These are phyloP conservation scores for Pantala flavescens DNA, from an alignment of 1,140 invertebrate genomes.

Conservation along the genomic window DNA sequence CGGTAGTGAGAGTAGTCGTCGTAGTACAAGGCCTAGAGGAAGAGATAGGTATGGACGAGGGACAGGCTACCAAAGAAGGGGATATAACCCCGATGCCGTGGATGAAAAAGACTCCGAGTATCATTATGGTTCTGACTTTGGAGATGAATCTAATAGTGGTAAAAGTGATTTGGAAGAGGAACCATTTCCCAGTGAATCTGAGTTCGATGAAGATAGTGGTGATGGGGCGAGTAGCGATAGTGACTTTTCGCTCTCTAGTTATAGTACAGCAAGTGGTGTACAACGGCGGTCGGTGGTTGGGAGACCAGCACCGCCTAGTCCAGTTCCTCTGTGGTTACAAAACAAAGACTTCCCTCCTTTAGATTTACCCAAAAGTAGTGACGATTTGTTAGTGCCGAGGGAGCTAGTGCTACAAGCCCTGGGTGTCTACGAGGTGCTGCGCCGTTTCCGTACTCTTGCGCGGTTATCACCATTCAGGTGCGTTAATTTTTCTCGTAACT, in stretches of 20 bases:
- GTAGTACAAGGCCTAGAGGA: slow-evolving; percentile 41
- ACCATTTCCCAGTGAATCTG: slow-evolving; percentile 48
- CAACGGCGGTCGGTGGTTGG: slow-evolving; percentile 15
- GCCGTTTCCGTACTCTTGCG: slow-evolving; percentile 81
- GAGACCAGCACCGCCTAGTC: slow-evolving; percentile 56
- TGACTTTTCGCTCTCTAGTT: slow-evolving; percentile 72
- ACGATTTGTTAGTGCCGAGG: slow-evolving; percentile 75
- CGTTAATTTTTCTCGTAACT: not conserved
- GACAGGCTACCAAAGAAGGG: slow-evolving; percentile 44
- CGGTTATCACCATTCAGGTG: slow-evolving; percentile 60
- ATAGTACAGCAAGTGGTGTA: slow-evolving; percentile 22
- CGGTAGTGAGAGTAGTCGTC: slow-evolving; percentile 54
- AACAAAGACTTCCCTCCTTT: slow-evolving; percentile 64
- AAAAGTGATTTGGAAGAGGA: slow-evolving; percentile 67
- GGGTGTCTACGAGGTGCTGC: slow-evolving; percentile 85
- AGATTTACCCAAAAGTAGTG: slow-evolving; percentile 73
- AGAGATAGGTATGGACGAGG: slow-evolving; percentile 22
- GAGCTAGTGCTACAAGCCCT: slow-evolving; percentile 67
- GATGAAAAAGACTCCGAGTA: slow-evolving; percentile 76
- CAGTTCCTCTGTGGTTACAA: slow-evolving; percentile 79
- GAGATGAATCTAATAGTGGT: slow-evolving; percentile 63
- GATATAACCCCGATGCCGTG: slow-evolving; percentile 59
- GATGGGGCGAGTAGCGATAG: slow-evolving; percentile 62
- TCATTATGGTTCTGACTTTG: slow-evolving; percentile 82
- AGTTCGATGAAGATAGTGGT: slow-evolving; percentile 50